A percentile compares a stretch with the other conserved stretches of the same genome.
phyloP scores from a whole-genome alignment of 2,888 invertebrate genomes.

The Drosophila suboccidentalis region DNA sequence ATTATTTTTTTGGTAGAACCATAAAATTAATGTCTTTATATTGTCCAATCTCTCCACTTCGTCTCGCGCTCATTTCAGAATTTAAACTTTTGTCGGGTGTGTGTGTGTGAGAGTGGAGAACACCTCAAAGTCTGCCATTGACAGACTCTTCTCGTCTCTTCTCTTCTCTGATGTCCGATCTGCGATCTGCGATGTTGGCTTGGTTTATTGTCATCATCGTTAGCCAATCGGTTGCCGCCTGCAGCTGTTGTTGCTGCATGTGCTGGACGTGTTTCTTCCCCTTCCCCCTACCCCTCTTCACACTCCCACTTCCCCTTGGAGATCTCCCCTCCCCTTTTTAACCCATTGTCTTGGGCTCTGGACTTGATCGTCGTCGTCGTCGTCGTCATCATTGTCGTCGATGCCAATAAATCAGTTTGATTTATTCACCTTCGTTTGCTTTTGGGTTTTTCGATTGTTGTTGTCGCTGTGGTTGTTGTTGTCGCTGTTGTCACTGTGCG shows the following conservation, averaged over 20 bases:
- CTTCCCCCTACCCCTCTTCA: constrained; percentile 16
- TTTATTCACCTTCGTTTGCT: constrained; percentile 71
- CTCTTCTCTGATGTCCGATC: too few species aligned
- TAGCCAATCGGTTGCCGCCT: constrained; percentile 29
- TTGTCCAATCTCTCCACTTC: background rate
- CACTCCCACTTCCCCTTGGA: constrained; percentile 13
- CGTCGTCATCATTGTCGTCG: constrained; percentile 70
- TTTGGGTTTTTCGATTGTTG: constrained; percentile 60
- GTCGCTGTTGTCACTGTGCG: constrained; percentile 54
- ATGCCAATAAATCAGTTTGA: constrained; percentile 80
- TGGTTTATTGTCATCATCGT: constrained; percentile 29
- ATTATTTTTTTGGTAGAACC: too few species aligned
- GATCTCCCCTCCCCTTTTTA: background rate
- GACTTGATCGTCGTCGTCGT: constrained; percentile 34
- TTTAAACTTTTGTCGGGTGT: constrained; percentile 14
- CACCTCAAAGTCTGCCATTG: constrained; percentile 44
- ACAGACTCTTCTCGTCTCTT: background rate
- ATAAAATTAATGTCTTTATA: background rate
- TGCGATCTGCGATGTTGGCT: background rate
- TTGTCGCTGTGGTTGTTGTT: constrained; percentile 42
- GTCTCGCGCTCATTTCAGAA: background rate
- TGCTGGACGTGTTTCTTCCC: constrained; percentile 60
- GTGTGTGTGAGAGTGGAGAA: constrained; percentile 41
- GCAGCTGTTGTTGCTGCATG: constrained; percentile 55
- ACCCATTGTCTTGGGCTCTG: constrained; percentile 54